phyloP scores from a whole-genome alignment of 1,140 invertebrate genomes.

The Hylaeus anthracinus region DNA sequence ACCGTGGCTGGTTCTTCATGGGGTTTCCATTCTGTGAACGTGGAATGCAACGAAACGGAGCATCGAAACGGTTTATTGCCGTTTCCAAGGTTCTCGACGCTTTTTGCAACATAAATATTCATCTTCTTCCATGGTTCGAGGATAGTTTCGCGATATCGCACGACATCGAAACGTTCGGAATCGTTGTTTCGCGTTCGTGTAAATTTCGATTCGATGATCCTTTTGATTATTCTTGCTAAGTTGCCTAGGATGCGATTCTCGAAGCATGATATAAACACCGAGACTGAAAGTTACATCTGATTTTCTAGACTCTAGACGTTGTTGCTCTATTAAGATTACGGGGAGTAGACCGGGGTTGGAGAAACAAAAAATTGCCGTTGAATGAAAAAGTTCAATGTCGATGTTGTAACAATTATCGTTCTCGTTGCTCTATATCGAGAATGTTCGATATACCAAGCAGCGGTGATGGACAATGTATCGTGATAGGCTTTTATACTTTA shows the following conservation, averaged over 20 bases:
- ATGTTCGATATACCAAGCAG: background rate
- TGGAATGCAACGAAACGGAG: conserved; percentile 59
- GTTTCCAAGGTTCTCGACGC: conserved; percentile 49
- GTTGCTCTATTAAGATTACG: too few species aligned
- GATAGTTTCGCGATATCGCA: conserved; percentile 51
- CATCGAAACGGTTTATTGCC: conserved; percentile 57
- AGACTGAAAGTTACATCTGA: too few species aligned
- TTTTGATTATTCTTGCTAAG: background rate
- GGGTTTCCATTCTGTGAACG: conserved; percentile 22
- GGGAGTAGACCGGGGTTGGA: too few species aligned
- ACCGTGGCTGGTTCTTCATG: conserved; percentile 3
- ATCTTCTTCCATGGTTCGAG: conserved; percentile 47
- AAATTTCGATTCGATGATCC: background rate
- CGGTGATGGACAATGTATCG: background rate
- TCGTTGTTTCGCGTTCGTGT: conserved; percentile 13
- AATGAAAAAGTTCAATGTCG: background rate
- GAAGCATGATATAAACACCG: background rate
- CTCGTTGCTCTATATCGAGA: conserved; percentile 3
- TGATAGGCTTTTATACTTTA: background rate
- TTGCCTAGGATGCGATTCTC: background rate
- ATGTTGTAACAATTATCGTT: conserved; percentile 16
- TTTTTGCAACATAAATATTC: conserved; percentile 60
- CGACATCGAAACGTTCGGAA: conserved; percentile 34
- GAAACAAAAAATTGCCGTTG: too few species aligned
- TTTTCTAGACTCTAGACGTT: too few species aligned